Percentiles rank a stretch among this genome's conserved stretches.
These are phyloP conservation scores for Fregata magnificens DNA, from an alignment of 2,113 vertebrate genomes.

Conservation along the genomic window DNA sequence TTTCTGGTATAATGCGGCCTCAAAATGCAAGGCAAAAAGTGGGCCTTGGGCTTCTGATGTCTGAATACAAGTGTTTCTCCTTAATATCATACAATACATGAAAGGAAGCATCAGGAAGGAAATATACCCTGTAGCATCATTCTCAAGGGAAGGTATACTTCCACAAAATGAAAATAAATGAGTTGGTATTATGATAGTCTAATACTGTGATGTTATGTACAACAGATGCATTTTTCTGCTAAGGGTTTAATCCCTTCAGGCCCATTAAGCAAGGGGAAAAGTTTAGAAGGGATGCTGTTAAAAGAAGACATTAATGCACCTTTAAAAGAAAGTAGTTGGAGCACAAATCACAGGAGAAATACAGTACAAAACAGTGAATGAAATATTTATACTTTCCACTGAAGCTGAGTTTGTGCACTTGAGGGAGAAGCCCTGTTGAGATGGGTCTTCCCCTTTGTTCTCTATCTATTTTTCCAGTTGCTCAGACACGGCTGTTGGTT, in stretches of 20 bases:
- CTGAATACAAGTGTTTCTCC: background rate
- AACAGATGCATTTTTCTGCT: slow-evolving; percentile 47
- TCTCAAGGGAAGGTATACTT: slow-evolving; percentile 25
- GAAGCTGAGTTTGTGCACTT: slow-evolving; percentile 47
- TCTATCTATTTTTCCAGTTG: slow-evolving; percentile 66
- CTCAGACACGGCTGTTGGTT: slow-evolving; percentile 66
- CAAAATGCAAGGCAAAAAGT: background rate
- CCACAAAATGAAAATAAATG: slow-evolving; percentile 61
- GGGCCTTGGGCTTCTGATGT: background rate
- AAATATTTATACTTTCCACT: slow-evolving; percentile 76
- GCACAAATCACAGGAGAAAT: slow-evolving; percentile 54
- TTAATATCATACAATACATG: slow-evolving; percentile 9
- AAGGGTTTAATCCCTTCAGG: slow-evolving; percentile 48
- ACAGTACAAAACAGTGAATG: slow-evolving; percentile 72
- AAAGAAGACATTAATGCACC: slow-evolving; percentile 60
- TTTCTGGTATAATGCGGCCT: background rate
- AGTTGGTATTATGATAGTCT: slow-evolving; percentile 38
- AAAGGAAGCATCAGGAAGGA: slow-evolving; percentile 36
- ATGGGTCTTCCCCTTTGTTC: slow-evolving; percentile 74
- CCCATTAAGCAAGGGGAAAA: slow-evolving; percentile 42
- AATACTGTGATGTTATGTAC: slow-evolving; percentile 44
- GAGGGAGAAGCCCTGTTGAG: slow-evolving; percentile 57
- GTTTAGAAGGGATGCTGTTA: slow-evolving; percentile 34
- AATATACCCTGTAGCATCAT: background rate
- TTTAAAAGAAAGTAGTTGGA: slow-evolving; percentile 51